Base-by-base conservation (phyloP, 1,140 invertebrate species). In the Heliconius congener region DNA sequence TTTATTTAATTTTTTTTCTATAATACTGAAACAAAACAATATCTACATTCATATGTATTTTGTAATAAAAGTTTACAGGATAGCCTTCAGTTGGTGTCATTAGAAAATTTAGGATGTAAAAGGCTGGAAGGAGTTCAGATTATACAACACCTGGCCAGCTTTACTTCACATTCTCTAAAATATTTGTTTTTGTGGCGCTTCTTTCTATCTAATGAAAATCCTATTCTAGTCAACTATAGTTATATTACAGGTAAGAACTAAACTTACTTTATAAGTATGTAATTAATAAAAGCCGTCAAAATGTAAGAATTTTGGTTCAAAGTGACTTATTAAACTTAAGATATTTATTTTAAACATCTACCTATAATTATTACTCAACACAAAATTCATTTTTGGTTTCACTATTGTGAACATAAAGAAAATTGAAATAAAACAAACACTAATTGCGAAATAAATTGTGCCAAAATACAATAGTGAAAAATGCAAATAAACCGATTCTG, bases 181-280 rank as follows among this genome's bases (percentile, higher is more conserved):
- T 94, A 94, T 80, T 78, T 94, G 23, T 94, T 93, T 72, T 85
- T 94, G 0, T 94, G 92, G 92, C 84, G 90, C 9, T 94, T 93
- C 34, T 88, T 93, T 0, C 78, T 88, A 46, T 87, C 89, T 37
- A 90, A 90, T 60, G 91, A 94, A 73, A 94, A 94, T 50, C 92
- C 91, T 27, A 76, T 94, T 13, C 82, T 94, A 1, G 84, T 93
- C 70, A 92, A 94, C 80, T 94, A 91, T 72, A 87, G 85, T 34
- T 93, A 94, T 60, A 85, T 92, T 2, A 90, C 88, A 2, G 92
- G 92, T 94, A 73, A 75, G 75, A 23, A 23, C 23, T 23, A 23
- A 23, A 23, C 23, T 23, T 23, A 23, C 23, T 23, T 23, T 23
- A 23, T 23, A 23, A 23, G 23, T 23, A 57, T 23, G n/a, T 52